Base-by-base conservation (phyloP, 2,797 vertebrate species). In the Eidolon dupreanum region DNA sequence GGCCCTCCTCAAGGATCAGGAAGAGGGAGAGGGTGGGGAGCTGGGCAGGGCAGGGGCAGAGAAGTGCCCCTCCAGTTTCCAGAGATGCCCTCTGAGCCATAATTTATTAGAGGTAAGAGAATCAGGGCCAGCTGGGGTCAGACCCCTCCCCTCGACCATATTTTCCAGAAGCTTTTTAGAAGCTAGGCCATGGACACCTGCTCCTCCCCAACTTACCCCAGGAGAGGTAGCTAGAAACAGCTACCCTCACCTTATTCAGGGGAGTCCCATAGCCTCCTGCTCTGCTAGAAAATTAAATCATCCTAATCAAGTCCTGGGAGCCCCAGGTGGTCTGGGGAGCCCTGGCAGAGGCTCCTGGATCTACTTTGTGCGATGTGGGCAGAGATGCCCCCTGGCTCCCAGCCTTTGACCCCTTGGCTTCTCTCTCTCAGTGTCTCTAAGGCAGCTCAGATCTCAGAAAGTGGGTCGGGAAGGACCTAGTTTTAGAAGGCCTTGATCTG, bases 261-360 rank as follows among this genome's bases (percentile, higher is more conserved):
- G 41, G 11, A 15, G 24, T 26, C 66, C 61, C 83, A 68, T 2
- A 33, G 22, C n/a, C 79, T 73, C 88, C 70, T 41, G 43, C 81
- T 57, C 75, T 57, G 24, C 89, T 55, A 46, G 78, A 88, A 93
- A 82, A 73, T 68, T 71, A 57, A 68, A 66, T 75, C 66, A 82
- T 22, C 53, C 16, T 36, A 38, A 41, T 53, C 36, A 49, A 12
- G n/a, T 51, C 43, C 49, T 2, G 0, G 15, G 24, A 78, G 83
- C 22, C 55, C 38, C 24, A 3, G 22, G 1, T 1, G 20, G n/a
- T 19, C 19, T 0, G 0, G n/a, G 15, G 17, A 46, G n/a, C 8
- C 6, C 9, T 1, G 55, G 55, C 8, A 3, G 86, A 66, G n/a
- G 20, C 15, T 33, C 49, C 36, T n/a, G 26, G 38, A 31, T 24